Base-by-base conservation (phyloP, 2,797 vertebrate species). In the Enteromius fasciolatus region DNA sequence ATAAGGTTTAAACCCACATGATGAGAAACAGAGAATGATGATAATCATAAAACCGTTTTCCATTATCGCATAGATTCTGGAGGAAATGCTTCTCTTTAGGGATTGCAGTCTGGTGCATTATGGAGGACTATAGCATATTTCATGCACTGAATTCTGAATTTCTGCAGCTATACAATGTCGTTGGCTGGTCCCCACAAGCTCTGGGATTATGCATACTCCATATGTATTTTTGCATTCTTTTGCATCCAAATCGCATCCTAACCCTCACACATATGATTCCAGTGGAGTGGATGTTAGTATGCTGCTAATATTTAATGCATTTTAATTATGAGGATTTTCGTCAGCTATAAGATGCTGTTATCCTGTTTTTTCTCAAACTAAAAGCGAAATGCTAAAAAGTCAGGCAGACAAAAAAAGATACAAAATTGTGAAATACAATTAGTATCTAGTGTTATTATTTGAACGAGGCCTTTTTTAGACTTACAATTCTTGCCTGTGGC, bases 11-110 rank as follows among this genome's bases (percentile, higher is more conserved):
- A 69, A 80, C 18, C 52, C 25, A 63, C 41, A 59, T 80, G 67
- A 70, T 70, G 23, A 54, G 70, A 64, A 78, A 52, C 44, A 39
- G 46, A 68, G 17, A 31, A 59, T n/a, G 54, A 59, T 46, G 52
- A 28, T 59, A 66, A 66, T 78, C 28, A 33, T 44, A 76, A 76
- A 75, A 61, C n/a, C 23, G 36, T 76, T 64, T 68, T 39, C 48
- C 36, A 57, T 79, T 78, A 25, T 68, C 8, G 14, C 31, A 57
- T 44, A 41, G 23, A 6, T 69, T 44, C 33, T 57, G 66, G 23
- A 68, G 31, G 28, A 33, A 36, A 39, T 17, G 33, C 14, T 7
- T 52, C 11, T 52, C 63, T 67, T 67, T 3, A 6, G 46, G 46
- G 63, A 78, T 25, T 66, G 61, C 61, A 33, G 59, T 67, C 31